Evolutionary conservation across 2,797 vertebrate species (phyloP), one percentile per base, ranked within the genome.

Genomic region (Diceros bicornis): DNA sequence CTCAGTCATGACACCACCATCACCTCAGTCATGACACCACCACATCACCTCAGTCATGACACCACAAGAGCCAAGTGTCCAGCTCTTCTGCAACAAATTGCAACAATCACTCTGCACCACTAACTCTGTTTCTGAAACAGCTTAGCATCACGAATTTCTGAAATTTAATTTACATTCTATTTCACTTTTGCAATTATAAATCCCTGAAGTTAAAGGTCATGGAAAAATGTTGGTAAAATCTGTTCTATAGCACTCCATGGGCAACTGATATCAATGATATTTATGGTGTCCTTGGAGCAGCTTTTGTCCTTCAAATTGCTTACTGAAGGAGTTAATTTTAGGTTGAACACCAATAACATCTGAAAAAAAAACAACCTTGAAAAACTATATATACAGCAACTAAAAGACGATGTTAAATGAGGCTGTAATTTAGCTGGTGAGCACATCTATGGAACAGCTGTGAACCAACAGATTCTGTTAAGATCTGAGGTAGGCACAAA

Each of bases 261-360:
- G 47, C 21, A 32, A 72, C 13, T 34, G 4, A 41, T 29, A 71
- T 6, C 37, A 44, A 75, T 1, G 52, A 47, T 83, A 50, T 89
- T 78, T 78, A 55, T 9, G 6, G 4, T 3, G 1, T 78, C 66
- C 34, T 50, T 34, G 27, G 47, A 83, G 59, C 4, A 85, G 10
- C 55, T 77, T 91, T 68, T 94, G 41, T 50, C n/a, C 52, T 94
- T 95, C 57, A 41, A 23, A 66, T 20, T 94, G 29, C 94, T 92
- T 89, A 34, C 59, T 55, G 41, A 93, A 93, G 17, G n/a, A 83
- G 91, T 78, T 97, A 37, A 97, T 72, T 95, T 97, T 91, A 86
- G 74, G 52, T 71, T 69, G 72, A 94, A 84, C 11, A 75, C 17
- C 47, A 77, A 55, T 52, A 59, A 74, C 41, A 79, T 62, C 66